Conservation (phyloP, 2,113 vertebrate species). For the Oryzias celebensis region DNA sequence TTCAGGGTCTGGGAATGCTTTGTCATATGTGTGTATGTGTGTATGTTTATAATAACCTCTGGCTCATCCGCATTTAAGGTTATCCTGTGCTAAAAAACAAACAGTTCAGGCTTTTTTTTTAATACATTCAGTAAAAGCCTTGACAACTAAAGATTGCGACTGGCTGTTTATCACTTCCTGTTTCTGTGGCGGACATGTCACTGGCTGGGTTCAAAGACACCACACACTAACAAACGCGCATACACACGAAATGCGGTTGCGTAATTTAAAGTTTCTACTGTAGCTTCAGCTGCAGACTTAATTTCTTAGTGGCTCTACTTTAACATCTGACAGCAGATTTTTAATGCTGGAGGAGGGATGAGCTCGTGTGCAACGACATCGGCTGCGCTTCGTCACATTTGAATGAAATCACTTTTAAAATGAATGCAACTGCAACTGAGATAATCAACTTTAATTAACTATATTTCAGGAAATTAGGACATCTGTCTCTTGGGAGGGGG, state of each 20-base stretch:
- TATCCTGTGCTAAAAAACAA: constrained; percentile 50
- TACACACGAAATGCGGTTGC: constrained; percentile 15
- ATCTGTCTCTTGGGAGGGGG: too few relatives aligned
- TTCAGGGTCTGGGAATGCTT: constrained; percentile 58
- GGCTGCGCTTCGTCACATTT: not conserved
- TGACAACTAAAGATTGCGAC: constrained; percentile 37
- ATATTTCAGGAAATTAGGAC: too few relatives aligned
- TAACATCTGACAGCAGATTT: constrained; percentile 7
- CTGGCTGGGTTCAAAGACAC: constrained; percentile 20
- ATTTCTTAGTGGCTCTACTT: constrained; percentile 13
- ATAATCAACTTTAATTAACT: too few relatives aligned
- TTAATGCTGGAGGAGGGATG: not conserved
- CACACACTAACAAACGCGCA: constrained; percentile 10
- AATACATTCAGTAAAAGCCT: constrained; percentile 42
- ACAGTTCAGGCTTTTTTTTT: constrained; percentile 30
- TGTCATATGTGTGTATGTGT: constrained; percentile 35
- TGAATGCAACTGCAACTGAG: too few relatives aligned
- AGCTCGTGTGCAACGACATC: not conserved
- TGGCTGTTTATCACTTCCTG: constrained; percentile 55
- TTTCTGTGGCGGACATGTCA: constrained; percentile 42
- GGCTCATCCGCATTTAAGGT: constrained; percentile 47
- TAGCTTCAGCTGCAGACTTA: constrained; percentile 28
- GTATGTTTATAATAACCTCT: constrained; percentile 37
- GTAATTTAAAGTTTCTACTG: constrained; percentile 15
- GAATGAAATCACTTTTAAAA: too few relatives aligned